Evolutionary conservation across 1,140 invertebrate genomes (phyloP).

Genomic region (Drosophila lacteicornis): DNA sequence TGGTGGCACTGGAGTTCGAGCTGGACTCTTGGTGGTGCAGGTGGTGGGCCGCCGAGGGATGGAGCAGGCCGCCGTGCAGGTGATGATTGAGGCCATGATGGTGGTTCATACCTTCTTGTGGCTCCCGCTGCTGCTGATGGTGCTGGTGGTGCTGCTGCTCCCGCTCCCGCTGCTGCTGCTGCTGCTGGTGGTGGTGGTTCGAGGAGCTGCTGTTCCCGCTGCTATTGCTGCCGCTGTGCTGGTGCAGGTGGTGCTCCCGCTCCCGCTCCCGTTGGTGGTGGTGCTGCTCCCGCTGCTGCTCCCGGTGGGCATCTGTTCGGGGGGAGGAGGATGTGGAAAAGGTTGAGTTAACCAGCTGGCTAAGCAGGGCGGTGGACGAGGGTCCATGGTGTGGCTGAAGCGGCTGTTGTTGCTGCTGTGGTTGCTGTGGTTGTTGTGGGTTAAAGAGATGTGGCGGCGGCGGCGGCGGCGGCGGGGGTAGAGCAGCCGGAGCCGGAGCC

Average conservation of each 20-base stretch:
- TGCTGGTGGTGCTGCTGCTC: conserved; percentile 36
- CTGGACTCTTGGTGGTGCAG: conserved; percentile 65
- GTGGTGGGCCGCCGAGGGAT: conserved; percentile 24
- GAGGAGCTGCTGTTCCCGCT: conserved; percentile 35
- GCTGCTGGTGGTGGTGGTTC: conserved; percentile 40
- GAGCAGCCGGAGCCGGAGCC: conserved; percentile 6
- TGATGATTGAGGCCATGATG: conserved; percentile 36
- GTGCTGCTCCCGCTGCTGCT: conserved; percentile 54
- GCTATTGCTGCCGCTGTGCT: conserved; percentile 52
- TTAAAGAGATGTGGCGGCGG: conserved; percentile 85
- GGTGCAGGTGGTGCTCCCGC: conserved; percentile 44
- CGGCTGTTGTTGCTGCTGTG: conserved; percentile 85
- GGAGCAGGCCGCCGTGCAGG: conserved; percentile 13
- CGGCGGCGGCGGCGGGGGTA: conserved; percentile 24
- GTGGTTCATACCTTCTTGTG: conserved; percentile 30
- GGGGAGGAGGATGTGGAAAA: conserved; percentile 74
- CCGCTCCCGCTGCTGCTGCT: conserved; percentile 37
- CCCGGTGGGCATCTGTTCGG: conserved; percentile 65
- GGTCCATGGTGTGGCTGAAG: conserved; percentile 76
- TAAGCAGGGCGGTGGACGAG: conserved; percentile 81
- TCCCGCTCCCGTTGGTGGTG: conserved; percentile 43
- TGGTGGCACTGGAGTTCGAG: conserved; percentile 74
- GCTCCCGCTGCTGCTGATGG: conserved; percentile 24
- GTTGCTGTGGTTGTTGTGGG: conserved; percentile 78
- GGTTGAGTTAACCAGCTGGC: conserved; percentile 85